phyloP scores from a whole-genome alignment of 2,113 vertebrate genomes.

The Rousettus leschenaultii region DNA sequence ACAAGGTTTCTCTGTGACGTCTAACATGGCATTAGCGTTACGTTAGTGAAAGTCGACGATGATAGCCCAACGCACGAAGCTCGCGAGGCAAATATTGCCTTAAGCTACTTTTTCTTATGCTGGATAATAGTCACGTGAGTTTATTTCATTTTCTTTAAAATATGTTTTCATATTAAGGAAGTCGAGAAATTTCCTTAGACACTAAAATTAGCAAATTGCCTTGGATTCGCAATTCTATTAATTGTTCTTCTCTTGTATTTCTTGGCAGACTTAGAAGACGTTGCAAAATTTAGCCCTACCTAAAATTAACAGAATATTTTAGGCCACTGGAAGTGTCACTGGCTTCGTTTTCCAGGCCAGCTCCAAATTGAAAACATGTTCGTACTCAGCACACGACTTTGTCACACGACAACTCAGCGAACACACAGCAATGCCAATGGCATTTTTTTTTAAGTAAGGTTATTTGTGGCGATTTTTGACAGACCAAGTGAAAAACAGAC shows the following conservation, averaged over 20 bases:
- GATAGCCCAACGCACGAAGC: background rate
- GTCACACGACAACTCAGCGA: background rate
- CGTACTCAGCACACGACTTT: background rate
- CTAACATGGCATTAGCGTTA: background rate
- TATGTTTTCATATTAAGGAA: background rate
- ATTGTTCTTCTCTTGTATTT: slow-evolving; percentile 46
- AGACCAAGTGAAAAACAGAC: background rate
- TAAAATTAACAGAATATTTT: slow-evolving; percentile 26
- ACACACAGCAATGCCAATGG: background rate
- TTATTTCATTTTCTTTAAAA: background rate
- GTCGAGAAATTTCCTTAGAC: slow-evolving; percentile 30
- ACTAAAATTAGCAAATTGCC: slow-evolving; percentile 59
- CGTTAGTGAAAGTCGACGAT: background rate
- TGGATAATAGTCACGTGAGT: background rate
- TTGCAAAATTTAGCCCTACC: background rate
- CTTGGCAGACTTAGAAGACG: slow-evolving; percentile 15
- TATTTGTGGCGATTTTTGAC: slow-evolving; percentile 12
- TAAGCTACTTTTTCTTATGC: background rate
- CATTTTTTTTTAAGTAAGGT: background rate
- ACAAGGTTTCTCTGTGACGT: background rate
- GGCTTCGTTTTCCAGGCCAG: background rate
- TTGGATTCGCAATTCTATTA: slow-evolving; percentile 44
- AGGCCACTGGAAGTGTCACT: slow-evolving; percentile 39
- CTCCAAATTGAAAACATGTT: slow-evolving; percentile 55
- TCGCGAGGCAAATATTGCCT: background rate